A percentile compares a stretch with the other conserved stretches of the same genome.
Conservation (phyloP, 2,797 vertebrate species). For the Pelodytes ibericus region DNA sequence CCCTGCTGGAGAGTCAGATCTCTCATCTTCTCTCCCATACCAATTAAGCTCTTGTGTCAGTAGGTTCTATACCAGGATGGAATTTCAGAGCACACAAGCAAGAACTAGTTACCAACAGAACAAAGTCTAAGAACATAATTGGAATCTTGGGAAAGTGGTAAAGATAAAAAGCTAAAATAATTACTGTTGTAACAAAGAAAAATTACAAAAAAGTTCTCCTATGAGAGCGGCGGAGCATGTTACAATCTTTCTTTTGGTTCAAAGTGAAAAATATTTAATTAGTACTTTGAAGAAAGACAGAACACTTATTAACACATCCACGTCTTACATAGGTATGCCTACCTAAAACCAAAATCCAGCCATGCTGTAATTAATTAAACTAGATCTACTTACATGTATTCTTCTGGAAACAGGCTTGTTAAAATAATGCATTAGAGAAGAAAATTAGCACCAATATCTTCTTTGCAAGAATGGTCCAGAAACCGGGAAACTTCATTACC, state of each 20-base stretch:
- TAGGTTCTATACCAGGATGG: background rate
- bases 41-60: constrained; percentile 29
- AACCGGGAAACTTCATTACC: too few relatives aligned
- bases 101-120: background rate
- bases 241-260: background rate
- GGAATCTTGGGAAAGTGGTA: constrained; percentile 8
- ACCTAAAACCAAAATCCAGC: background rate
- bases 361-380: background rate
- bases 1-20: background rate
- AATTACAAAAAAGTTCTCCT: background rate
- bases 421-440: too few relatives aligned
- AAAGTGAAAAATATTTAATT: background rate
- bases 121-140: constrained; percentile 24
- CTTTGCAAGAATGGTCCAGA: too few relatives aligned
- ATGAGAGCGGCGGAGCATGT: background rate
- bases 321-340: background rate
- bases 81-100: background rate
- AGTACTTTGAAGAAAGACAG: background rate
- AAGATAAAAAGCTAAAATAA: constrained; percentile 12
- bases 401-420: too few relatives aligned
- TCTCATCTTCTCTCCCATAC: background rate
- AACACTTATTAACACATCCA: background rate
- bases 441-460: too few relatives aligned
- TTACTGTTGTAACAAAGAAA: background rate
- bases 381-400: too few relatives aligned